Evolutionary conservation across 2,888 invertebrate genomes (phyloP).

Genomic region (Agrochola macilenta): DNA sequence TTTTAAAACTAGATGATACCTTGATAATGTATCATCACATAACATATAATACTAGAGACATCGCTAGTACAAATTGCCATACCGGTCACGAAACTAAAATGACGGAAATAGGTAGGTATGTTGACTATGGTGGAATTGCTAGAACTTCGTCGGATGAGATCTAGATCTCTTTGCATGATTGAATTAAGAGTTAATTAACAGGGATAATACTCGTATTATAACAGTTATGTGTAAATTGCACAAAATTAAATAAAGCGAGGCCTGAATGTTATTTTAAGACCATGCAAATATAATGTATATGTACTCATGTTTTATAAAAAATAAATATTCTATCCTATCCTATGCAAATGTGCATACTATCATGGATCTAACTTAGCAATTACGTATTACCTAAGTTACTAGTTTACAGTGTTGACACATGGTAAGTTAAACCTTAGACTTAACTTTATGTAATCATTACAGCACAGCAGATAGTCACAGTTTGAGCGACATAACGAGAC

Average conservation of each 20-base stretch:
- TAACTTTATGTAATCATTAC: constrained; percentile 36
- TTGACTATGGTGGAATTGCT: too few relatives aligned
- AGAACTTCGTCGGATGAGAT: neutral
- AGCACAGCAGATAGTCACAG: constrained; percentile 33
- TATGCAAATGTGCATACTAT: neutral
- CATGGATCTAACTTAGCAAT: neutral
- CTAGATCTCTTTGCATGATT: neutral
- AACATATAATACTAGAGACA: too few relatives aligned
- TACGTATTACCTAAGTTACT: neutral
- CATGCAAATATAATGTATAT: too few relatives aligned
- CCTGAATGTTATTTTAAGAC: too few relatives aligned
- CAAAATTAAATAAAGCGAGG: neutral
- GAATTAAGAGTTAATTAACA: neutral
- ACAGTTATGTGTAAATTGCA: neutral
- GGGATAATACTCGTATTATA: neutral
- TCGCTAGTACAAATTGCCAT: too few relatives aligned
- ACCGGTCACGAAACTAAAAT: too few relatives aligned
- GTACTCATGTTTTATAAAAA: too few relatives aligned
- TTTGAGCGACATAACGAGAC: constrained; percentile 30
- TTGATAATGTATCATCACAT: too few relatives aligned
- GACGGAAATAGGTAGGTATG: too few relatives aligned
- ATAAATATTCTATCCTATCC: too few relatives aligned
- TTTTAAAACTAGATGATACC: too few relatives aligned
- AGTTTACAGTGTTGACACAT: neutral
- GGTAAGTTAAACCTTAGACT: constrained; percentile 11